Evolutionary conservation across 2,888 invertebrate genomes (phyloP), one percentile per base, ranked within the genome.

Genomic region (Plutella xylostella): DNA sequence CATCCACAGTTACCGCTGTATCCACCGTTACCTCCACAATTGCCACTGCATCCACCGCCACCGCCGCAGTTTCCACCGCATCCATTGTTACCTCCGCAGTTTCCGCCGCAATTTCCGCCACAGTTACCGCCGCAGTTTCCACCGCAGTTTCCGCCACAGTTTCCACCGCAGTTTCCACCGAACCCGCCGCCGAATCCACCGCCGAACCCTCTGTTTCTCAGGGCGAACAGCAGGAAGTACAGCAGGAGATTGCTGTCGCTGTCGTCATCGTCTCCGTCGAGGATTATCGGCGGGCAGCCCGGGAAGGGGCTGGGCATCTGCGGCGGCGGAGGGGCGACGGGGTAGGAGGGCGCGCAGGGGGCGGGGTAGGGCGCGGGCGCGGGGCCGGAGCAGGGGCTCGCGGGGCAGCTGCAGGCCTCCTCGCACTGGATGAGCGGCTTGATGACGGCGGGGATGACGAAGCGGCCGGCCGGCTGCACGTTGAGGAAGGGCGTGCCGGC

Each of bases 391-490:
- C 46, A 35, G 51, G 42, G 28, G 1, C 20, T 14, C 18, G 15
- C 1, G 6, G 30, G 3, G 9, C n/a, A 6, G n/a, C 17, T 28
- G 17, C 20, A 19, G 43, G 56, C 18, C 47, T 37, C 19, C 6
- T 46, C 30, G 2, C 58, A 40, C 15, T 60, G 55, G 1, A 68
- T 41, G 1, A 65, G 38, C 0, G 75, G 66, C 37, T 62, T 66
- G 46, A 68, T 65, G 14, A 70, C 30, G 4, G 70, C 68, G 35
- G 76, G 75, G 4, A 74, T 63, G 2, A 69, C 55, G 38, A 69
- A 59, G 42, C 65, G 65, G 3, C 65, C 58, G 17, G 54, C 46
- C 3, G 58, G 12, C 17, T 37, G 19, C 19, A 37, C 12, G 35
- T 12, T 12, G 19, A 19, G 6, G 37, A 1, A 20, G 37, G 7